Conservation (phyloP, 2,113 vertebrate genomes). For the Trochalopteron elliotii region DNA sequence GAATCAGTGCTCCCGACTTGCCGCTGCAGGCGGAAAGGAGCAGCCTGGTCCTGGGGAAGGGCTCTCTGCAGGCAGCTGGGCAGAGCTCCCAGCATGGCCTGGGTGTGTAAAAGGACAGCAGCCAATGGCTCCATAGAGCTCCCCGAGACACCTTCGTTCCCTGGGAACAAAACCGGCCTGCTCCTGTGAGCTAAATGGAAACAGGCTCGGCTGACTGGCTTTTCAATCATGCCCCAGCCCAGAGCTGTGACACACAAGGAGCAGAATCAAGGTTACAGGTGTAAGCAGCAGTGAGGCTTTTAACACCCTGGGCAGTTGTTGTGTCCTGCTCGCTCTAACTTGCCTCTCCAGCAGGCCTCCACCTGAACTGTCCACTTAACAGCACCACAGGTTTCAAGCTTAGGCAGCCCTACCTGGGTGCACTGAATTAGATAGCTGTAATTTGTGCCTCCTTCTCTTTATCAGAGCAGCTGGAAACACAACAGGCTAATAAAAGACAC, state of each 20-base stretch:
- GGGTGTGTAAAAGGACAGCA: background rate
- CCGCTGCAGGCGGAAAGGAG: background rate
- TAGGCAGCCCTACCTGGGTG: background rate
- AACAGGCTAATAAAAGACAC: background rate
- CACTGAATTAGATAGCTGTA: background rate
- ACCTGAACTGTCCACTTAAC: conserved; percentile 1
- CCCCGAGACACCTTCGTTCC: background rate
- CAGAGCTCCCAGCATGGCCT: conserved; percentile 36
- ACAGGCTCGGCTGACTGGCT: background rate
- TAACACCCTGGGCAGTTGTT: conserved; percentile 27
- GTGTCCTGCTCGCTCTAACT: background rate
- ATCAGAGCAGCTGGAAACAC: conserved; percentile 7
- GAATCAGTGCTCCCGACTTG: background rate
- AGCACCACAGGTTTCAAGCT: conserved; percentile 16
- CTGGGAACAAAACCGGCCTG: background rate
- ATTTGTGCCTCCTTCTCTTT: conserved; percentile 7
- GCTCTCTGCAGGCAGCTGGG: conserved; percentile 26
- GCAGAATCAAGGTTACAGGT: conserved; percentile 1
- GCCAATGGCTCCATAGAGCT: conserved; percentile 9
- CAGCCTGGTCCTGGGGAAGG: background rate
- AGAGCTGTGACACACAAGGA: conserved; percentile 10
- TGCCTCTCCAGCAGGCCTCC: background rate
- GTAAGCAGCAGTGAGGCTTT: conserved; percentile 27
- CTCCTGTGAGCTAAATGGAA: conserved; percentile 38
- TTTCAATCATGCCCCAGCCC: conserved; percentile 40